Evolutionary conservation across 2,888 invertebrate genomes (phyloP), one percentile per base, ranked within the genome.

Genomic region (Perdita meconis): DNA sequence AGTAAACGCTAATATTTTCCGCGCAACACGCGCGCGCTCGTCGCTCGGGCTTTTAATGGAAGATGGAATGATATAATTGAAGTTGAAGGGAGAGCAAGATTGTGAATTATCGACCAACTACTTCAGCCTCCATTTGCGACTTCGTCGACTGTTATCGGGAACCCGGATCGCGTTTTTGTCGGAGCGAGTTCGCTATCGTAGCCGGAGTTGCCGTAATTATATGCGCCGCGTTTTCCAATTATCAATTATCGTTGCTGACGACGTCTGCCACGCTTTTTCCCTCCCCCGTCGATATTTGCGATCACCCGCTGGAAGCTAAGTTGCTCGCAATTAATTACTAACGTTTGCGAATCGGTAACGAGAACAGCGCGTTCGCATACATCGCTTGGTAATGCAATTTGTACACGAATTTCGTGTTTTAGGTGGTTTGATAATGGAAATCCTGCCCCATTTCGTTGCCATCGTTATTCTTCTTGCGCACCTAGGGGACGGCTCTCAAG

Each of bases 291-390:
- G 85, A 80, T 78, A 82, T 78, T 86, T 57, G 79, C 77, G 80
- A 83, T 85, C 87, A 84, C 66, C 79, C 64, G 60, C 38, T 79
- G 82, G 81, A 85, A 87, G 78, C 80, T 77, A 34, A 47, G n/a
- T 38, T 12, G 44, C 3, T 55, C 50, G 63, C 68, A 73, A 81
- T 82, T 82, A 82, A 56, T 64, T 60, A 59, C n/a, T 6, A n/a
- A 44, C 56, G 55, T 36, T 40, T 47, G 56, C 61, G 42, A 22
- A 26, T 47, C 16, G 47, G 2, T 6, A 30, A 30, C n/a, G 19
- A 19, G 57, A 44, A 34, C 44, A 1, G 3, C 6, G 19, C 6
- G 16, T 36, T n/a, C 19, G 3, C 6, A 19, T 38, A n/a, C 16
- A 36, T 12, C 16, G 56, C 16, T 34, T 34, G 16, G 30, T 53